Base-by-base conservation (phyloP, 2,113 vertebrate genomes). In the Ictalurus furcatus region DNA sequence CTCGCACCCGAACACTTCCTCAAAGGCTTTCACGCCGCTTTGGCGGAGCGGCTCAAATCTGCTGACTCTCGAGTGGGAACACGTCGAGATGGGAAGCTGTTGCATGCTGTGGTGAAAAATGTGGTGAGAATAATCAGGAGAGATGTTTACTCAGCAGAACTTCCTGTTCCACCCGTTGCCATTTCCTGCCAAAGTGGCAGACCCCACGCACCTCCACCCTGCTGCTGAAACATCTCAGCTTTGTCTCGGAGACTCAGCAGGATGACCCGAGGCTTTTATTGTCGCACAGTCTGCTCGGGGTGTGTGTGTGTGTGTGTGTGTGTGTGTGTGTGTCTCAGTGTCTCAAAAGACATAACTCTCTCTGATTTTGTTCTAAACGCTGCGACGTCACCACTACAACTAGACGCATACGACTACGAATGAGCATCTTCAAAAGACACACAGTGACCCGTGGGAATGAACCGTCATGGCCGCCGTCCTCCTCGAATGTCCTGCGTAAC, bases 141-240 rank as follows among this genome's bases (percentile, higher is more conserved):
- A 40, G 78, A 69, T 37, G 61, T 56, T 83, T 59, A 83, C 28
- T 23, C 37, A 54, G 74, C 76, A 67, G 28, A 87, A 67, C 44
- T 67, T 81, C 59, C 76, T 81, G 61, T 25, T 34, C 44, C 37
- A 30, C 63, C 17, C 40, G 17, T 76, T 48, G 56, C 48, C 85
- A 74, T 86, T 76, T 86, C 69, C 85, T 59, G 85, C 21, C 71
- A 4, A 74, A 58, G 30, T 6, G 34, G 34, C 30, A 40, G 34
- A 40, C 34, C 12, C 12, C 13, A 25, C 2, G 23, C 58, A 40
- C 30, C 30, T 86, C 69, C 48, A 56, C n/a, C 67, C 67, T 56
- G 84, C n/a, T 16, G 52, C 61, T 56, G n/a, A 34, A 69, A 16
- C n/a, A 37, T 80, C 86, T 67, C 59, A 0, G 44, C 59, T 56